A percentile compares a stretch with the other conserved stretches of the same genome.
These are phyloP conservation scores for Chinchilla lanigera DNA, from an alignment of 2,113 vertebrate genomes.

Conservation along the genomic window DNA sequence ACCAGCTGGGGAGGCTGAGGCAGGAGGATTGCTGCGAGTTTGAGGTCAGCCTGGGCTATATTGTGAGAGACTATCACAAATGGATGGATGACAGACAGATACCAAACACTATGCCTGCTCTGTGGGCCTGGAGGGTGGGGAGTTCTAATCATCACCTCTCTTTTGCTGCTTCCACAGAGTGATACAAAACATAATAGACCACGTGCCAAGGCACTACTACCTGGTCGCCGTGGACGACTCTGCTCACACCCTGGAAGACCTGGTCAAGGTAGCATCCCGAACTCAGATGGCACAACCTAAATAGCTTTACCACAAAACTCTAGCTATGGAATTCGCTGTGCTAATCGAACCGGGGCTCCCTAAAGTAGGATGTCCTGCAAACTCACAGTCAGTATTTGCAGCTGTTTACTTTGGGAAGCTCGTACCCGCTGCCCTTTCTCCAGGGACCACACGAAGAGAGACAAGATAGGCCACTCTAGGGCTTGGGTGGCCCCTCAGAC, in stretches of 20 bases:
- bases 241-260: constrained; percentile 88
- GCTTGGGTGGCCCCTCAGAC: not conserved
- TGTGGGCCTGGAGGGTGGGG: rapidly evolving
- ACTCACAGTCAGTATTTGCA: not conserved
- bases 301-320: not conserved
- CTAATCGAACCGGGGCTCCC: not conserved
- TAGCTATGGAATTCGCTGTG: not conserved
- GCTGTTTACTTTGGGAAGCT: not conserved
- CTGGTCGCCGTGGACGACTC: constrained; percentile 93
- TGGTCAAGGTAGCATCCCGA: constrained; percentile 87
- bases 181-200: constrained; percentile 92
- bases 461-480: not conserved
- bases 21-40: not conserved
- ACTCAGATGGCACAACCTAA: rapidly evolving
- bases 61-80: not conserved
- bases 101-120: rapidly evolving
- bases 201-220: constrained; percentile 87
- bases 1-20: not conserved
- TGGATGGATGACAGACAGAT: not conserved
- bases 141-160: not conserved
- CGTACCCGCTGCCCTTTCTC: not conserved
- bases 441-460: rapidly evolving
- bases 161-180: constrained; percentile 86
- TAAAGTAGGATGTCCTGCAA: not conserved
- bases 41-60: not conserved